Conservation (phyloP, 2,113 vertebrate species). For the Cercopithecus mona region DNA sequence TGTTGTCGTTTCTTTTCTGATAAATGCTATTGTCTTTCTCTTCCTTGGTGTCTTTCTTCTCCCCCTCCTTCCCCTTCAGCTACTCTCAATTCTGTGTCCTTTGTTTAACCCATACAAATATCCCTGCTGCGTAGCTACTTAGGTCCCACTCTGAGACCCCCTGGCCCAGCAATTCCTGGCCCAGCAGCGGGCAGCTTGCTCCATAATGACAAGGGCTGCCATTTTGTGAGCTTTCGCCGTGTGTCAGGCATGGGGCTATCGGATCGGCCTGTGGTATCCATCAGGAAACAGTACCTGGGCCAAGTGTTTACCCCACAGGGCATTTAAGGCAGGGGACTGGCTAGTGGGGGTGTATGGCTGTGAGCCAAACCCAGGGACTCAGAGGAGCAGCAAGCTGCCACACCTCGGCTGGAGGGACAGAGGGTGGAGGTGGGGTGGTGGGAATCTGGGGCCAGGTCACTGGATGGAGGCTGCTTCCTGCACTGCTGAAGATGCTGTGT, state of each 20-base stretch:
- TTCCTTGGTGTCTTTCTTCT: background rate
- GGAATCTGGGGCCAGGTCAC: background rate
- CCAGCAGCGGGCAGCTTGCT: no score
- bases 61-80: background rate
- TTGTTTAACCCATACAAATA: background rate
- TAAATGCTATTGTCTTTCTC: background rate
- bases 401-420: background rate
- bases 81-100: background rate
- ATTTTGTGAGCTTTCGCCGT: fast-evolving
- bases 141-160: background rate
- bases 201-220: background rate
- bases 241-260: fast-evolving
- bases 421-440: background rate
- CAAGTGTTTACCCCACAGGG: background rate
- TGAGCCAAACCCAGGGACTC: background rate
- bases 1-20: background rate
- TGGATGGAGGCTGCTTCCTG: background rate
- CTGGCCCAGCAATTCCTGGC: background rate
- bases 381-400: background rate
- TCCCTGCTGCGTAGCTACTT: no score
- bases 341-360: no score
- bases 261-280: background rate
- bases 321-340: background rate
- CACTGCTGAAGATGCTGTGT: no score
- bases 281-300: background rate